Conservation (phyloP, 2,888 invertebrate genomes). For the Folsomia candida region DNA sequence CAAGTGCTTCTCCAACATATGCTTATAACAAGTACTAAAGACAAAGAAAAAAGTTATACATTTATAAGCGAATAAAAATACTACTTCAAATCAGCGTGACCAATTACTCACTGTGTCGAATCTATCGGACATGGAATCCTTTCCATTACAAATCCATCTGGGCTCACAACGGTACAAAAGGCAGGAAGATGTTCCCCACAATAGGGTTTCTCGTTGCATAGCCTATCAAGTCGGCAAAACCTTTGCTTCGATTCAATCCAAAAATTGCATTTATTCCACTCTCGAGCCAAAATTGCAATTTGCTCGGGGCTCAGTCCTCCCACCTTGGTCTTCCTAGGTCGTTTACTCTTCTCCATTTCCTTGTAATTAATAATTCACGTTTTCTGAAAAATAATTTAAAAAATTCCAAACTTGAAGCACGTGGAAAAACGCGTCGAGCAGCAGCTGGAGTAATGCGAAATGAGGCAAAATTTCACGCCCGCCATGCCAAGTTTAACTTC, state of each 20-base stretch:
- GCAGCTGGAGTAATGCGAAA: too few species aligned
- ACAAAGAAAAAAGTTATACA: not conserved
- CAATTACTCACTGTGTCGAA: conserved; percentile 33
- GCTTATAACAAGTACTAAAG: conserved; percentile 54
- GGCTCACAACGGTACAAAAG: not conserved
- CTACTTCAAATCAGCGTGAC: not conserved
- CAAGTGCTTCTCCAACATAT: conserved; percentile 54
- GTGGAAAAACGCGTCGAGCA: too few species aligned
- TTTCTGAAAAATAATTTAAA: too few species aligned
- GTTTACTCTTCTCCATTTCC: too few species aligned
- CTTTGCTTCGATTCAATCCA: not conserved
- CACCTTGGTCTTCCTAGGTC: too few species aligned
- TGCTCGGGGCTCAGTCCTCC: too few species aligned
- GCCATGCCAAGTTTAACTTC: too few species aligned
- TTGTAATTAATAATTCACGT: too few species aligned
- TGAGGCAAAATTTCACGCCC: too few species aligned
- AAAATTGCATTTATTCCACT: not conserved
- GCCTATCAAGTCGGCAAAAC: not conserved
- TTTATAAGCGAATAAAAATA: too few species aligned
- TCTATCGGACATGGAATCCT: conserved; percentile 34
- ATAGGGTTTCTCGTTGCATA: not conserved
- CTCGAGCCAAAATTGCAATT: not conserved
- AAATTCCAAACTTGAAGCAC: too few species aligned
- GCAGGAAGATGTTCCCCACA: not conserved
- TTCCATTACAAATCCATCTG: not conserved